Conservation (phyloP, 2,888 invertebrate species). For the Chloromyia formosa region DNA sequence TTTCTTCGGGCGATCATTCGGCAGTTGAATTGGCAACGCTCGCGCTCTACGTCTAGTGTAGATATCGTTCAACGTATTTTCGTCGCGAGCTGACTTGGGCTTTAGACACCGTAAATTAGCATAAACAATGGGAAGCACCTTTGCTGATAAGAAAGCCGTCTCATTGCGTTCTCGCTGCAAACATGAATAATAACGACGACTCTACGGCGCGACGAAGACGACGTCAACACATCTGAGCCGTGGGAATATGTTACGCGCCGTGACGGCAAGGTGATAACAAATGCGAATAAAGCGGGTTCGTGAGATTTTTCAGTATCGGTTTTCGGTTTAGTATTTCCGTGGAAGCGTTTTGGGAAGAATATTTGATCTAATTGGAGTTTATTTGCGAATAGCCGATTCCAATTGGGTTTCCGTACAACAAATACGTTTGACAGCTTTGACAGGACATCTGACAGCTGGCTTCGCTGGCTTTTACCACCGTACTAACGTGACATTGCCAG, state of each 20-base stretch:
- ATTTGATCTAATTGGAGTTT: not conserved
- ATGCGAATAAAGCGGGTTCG: too few species aligned
- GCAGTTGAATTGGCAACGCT: slow-evolving; percentile 18
- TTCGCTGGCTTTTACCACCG: too few species aligned
- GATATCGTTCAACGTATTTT: slow-evolving; percentile 17
- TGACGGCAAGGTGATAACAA: too few species aligned
- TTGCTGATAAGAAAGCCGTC: slow-evolving; percentile 39
- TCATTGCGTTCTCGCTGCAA: not conserved
- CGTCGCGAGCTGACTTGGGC: not conserved
- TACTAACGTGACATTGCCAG: too few species aligned
- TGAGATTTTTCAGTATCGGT: too few species aligned
- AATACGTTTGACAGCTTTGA: not conserved
- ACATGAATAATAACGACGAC: not conserved
- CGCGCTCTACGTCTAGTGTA: not conserved
- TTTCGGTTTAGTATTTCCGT: too few species aligned
- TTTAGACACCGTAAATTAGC: slow-evolving; percentile 32
- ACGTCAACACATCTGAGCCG: not conserved
- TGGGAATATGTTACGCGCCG: too few species aligned
- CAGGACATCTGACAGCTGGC: too few species aligned
- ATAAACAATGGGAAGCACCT: slow-evolving; percentile 40
- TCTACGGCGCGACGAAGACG: not conserved
- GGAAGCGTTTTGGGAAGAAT: too few species aligned
- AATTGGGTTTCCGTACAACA: not conserved
- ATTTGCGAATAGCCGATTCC: not conserved
- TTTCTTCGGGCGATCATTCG: slow-evolving; percentile 41